Percentiles rank a stretch among this genome's conserved stretches.
Evolutionary conservation across 2,797 vertebrate species (phyloP).

Genomic region (Aplochiton taeniatus): DNA sequence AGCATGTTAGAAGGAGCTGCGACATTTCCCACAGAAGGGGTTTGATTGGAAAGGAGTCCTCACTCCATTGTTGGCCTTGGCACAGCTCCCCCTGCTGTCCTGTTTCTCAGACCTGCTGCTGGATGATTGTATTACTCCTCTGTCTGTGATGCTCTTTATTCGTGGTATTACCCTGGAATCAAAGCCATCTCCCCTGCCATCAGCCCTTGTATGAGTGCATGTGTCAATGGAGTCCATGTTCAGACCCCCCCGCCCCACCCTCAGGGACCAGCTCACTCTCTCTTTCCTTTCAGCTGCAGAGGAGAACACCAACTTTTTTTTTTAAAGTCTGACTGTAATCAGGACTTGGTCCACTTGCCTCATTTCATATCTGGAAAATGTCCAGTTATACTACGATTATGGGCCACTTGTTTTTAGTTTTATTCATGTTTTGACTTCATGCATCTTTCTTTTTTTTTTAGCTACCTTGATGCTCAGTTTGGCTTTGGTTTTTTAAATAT

Average conservation of each 20-base stretch:
- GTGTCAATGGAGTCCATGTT: constrained; percentile 50
- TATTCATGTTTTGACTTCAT: neutral
- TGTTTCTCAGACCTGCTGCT: constrained; percentile 29
- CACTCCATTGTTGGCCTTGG: constrained; percentile 18
- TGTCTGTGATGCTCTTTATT: constrained; percentile 24
- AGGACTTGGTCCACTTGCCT: constrained; percentile 31
- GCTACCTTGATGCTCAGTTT: neutral
- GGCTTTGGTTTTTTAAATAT: neutral
- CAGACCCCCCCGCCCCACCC: constrained; percentile 63
- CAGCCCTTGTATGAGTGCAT: constrained; percentile 62
- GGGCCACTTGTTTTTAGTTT: neutral
- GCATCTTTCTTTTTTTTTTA: neutral
- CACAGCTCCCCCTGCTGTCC: constrained; percentile 59
- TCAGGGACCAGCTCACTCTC: constrained; percentile 72
- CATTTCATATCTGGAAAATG: neutral
- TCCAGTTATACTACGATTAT: neutral
- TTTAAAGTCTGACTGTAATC: constrained; percentile 23
- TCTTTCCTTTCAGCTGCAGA: constrained; percentile 63
- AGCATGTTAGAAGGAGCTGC: constrained; percentile 9
- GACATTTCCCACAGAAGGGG: constrained; percentile 8
- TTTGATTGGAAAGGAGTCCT: constrained; percentile 19
- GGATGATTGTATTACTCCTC: constrained; percentile 37
- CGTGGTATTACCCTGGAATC: constrained; percentile 43
- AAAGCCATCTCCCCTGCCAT: constrained; percentile 35
- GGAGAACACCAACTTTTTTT: constrained; percentile 41